phyloP scores from a whole-genome alignment of 2,113 vertebrate genomes.

The Cephalopterus ornatus region DNA sequence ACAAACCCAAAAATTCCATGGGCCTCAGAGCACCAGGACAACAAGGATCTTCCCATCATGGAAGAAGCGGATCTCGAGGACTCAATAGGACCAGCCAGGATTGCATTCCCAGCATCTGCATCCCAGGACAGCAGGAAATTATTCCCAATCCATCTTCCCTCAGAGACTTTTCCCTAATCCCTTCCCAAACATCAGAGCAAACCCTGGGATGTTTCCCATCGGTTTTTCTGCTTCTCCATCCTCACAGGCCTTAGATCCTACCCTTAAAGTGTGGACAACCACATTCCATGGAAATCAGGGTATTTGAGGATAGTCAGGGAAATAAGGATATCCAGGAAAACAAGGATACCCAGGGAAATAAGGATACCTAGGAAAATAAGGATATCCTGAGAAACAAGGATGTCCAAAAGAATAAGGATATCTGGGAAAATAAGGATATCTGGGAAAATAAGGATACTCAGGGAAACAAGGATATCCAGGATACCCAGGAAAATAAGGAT shows the following conservation, averaged over 20 bases:
- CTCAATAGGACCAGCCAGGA: fast-evolving
- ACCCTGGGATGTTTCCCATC: neutral
- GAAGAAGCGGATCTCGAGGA: neutral
- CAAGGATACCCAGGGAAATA: neutral
- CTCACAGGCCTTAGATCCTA: fast-evolving
- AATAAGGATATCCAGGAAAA: neutral
- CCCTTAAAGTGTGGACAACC: neutral
- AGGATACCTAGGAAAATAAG: neutral
- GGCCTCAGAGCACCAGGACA: neutral
- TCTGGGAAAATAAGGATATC: neutral
- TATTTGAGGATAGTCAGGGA: neutral
- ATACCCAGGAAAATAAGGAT: neutral
- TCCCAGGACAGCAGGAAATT: fast-evolving
- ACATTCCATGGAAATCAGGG: neutral
- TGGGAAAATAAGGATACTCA: neutral
- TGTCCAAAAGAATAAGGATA: neutral
- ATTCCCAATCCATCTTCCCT: fast-evolving
- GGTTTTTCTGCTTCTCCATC: fast-evolving
- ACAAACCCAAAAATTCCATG: neutral
- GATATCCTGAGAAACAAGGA: neutral
- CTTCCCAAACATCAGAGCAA: neutral
- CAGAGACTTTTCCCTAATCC: neutral
- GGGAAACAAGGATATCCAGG: too few species aligned
- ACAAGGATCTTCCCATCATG: fast-evolving
- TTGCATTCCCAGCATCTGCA: neutral